Conservation (phyloP, 2,797 vertebrate species). For the Xiphophorus birchmanni region DNA sequence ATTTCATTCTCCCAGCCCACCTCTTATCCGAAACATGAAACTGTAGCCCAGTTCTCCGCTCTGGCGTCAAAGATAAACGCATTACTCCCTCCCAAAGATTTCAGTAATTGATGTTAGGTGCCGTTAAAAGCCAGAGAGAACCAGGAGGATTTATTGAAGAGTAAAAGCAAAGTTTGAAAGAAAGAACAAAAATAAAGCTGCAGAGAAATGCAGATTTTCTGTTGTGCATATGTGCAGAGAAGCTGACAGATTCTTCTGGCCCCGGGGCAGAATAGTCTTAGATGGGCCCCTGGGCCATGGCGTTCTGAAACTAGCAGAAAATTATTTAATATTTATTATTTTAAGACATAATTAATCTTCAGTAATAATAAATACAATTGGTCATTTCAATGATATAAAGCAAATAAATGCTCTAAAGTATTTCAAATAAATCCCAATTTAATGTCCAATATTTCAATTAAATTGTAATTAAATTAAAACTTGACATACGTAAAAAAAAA, state of each 20-base stretch:
- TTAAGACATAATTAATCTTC: too few species aligned
- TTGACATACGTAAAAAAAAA: too few species aligned
- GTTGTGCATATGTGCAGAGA: background rate
- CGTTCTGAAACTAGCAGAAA: background rate
- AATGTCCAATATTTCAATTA: too few species aligned
- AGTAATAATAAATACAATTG: too few species aligned
- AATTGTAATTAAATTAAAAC: too few species aligned
- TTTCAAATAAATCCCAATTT: too few species aligned
- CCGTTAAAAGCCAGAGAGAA: conserved; percentile 46
- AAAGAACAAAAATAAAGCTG: conserved; percentile 22
- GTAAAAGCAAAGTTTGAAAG: conserved; percentile 55
- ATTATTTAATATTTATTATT: background rate
- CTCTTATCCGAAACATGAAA: conserved; percentile 33
- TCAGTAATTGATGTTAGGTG: conserved; percentile 14
- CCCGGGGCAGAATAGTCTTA: background rate
- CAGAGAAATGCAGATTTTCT: conserved; percentile 18
- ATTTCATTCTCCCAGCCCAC: conserved; percentile 30
- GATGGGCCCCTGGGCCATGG: background rate
- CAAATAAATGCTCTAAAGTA: too few species aligned
- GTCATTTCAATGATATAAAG: too few species aligned
- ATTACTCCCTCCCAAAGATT: conserved; percentile 23
- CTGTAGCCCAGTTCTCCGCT: conserved; percentile 8
- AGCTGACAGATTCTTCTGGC: background rate
- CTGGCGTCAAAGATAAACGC: conserved; percentile 29
- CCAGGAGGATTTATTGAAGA: conserved; percentile 17